A percentile compares a stretch with the other conserved stretches of the same genome.
Evolutionary conservation across 2,797 vertebrate species (phyloP).

Genomic region (Valencia hispanica): DNA sequence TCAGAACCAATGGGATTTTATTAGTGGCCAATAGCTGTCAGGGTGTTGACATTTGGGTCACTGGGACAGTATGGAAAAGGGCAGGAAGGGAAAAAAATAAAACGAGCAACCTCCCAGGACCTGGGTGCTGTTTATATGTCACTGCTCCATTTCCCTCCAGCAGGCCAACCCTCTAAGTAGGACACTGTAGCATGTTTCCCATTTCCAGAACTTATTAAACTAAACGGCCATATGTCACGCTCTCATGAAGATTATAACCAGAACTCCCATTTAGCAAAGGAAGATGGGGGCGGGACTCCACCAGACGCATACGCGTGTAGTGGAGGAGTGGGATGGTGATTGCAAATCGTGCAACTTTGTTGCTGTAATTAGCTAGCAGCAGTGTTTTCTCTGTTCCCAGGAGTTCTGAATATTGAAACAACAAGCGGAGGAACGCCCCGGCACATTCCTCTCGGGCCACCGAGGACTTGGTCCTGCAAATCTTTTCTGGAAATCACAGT

Average conservation of each 20-base stretch:
- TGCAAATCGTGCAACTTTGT: slow-evolving; percentile 22
- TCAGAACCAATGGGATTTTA: not conserved
- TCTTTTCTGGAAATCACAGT: slow-evolving; percentile 57
- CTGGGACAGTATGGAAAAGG: slow-evolving; percentile 32
- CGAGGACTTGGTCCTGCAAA: slow-evolving; percentile 57
- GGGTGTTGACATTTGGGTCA: slow-evolving; percentile 38
- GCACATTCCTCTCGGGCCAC: slow-evolving; percentile 74
- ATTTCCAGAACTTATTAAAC: slow-evolving; percentile 21
- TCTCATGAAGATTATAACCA: not conserved
- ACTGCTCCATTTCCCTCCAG: slow-evolving; percentile 69
- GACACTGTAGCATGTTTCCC: slow-evolving; percentile 42
- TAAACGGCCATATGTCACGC: slow-evolving; percentile 19
- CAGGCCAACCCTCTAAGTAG: slow-evolving; percentile 48
- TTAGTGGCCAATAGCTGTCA: slow-evolving; percentile 13
- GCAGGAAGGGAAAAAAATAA: slow-evolving; percentile 4
- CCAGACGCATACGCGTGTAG: not conserved
- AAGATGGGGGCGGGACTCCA: not conserved
- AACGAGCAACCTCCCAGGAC: slow-evolving; percentile 35
- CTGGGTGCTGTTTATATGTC: slow-evolving; percentile 54
- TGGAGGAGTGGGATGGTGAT: slow-evolving; percentile 9
- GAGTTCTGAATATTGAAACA: slow-evolving; percentile 66
- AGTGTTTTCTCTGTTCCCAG: slow-evolving; percentile 39
- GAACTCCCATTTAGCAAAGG: not conserved
- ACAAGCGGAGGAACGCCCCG: slow-evolving; percentile 62
- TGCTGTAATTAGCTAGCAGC: slow-evolving; percentile 29